These are phyloP conservation scores for Teleogryllus occipitalis DNA, from an alignment of 1,140 invertebrate genomes.

Conservation along the genomic window DNA sequence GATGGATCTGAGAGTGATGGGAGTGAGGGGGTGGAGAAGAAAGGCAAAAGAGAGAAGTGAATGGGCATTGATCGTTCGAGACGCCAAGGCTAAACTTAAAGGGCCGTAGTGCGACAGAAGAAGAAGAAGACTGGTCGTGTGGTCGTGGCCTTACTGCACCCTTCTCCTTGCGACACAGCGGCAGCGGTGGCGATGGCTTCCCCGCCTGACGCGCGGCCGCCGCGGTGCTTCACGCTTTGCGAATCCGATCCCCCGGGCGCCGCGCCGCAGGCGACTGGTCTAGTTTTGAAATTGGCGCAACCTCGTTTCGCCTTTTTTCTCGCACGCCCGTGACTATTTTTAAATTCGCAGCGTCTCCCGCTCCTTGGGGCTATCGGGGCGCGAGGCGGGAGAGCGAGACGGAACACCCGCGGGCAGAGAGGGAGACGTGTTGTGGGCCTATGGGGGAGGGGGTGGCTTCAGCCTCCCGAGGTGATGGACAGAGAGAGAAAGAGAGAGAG, in stretches of 20 bases:
- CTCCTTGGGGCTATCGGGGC: too few species aligned
- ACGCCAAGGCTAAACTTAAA: too few species aligned
- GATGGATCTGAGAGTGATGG: too few species aligned
- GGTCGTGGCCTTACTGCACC: too few species aligned
- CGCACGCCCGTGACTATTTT: not conserved
- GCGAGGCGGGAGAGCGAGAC: not conserved
- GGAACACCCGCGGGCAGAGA: not conserved
- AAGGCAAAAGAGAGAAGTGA: too few species aligned
- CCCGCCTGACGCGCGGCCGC: not conserved
- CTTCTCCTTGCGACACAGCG: not conserved
- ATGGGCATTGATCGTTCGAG: too few species aligned
- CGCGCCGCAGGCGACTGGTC: not conserved
- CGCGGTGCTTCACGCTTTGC: not conserved
- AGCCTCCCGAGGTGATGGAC: not conserved
- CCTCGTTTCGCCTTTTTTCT: not conserved
- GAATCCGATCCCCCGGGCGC: not conserved
- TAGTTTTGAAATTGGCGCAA: not conserved
- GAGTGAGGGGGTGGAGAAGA: too few species aligned
- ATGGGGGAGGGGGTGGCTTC: too few species aligned
- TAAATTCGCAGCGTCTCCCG: not conserved
- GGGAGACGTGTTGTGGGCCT: not conserved
- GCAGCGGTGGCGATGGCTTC: not conserved
- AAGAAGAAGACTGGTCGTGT: too few species aligned
- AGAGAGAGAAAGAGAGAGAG: not conserved
- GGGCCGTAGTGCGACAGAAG: too few species aligned